A percentile compares a stretch with the other conserved stretches of the same genome.
Evolutionary conservation across 2,888 invertebrate genomes (phyloP).

Genomic region (Sminthurinus aureus): DNA sequence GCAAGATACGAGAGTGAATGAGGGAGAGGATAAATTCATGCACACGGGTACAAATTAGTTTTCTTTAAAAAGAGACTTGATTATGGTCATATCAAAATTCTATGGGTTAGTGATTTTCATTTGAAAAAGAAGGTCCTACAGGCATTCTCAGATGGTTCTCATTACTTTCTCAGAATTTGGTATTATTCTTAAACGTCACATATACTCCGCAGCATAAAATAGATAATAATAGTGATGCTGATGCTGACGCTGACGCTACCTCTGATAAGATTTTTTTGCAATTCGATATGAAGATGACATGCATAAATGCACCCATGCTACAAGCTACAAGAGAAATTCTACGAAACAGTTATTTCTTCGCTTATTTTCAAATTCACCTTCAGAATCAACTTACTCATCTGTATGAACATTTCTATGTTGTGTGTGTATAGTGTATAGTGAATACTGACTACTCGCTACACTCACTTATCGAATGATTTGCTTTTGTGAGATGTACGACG

Average conservation of each 20-base stretch:
- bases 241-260: background rate
- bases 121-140: background rate
- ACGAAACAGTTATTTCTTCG: constrained; percentile 6
- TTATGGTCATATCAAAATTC: background rate
- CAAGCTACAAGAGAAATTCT: constrained; percentile 9
- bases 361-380: constrained; percentile 6
- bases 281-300: constrained; percentile 9
- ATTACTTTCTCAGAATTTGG: constrained; percentile 7
- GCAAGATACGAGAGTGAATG: no score
- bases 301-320: constrained; percentile 1
- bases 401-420: no score
- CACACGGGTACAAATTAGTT: background rate
- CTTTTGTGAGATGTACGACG: no score
- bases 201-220: background rate
- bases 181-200: background rate
- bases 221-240: background rate
- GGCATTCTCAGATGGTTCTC: background rate
- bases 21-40: background rate
- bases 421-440: background rate
- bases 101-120: background rate
- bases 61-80: background rate
- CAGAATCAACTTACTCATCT: background rate
- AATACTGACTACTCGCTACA: background rate
- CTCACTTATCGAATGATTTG: background rate
- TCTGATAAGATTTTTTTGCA: background rate